Conservation (phyloP, 2,113 vertebrate genomes). For the Anser brachyrhynchus region DNA sequence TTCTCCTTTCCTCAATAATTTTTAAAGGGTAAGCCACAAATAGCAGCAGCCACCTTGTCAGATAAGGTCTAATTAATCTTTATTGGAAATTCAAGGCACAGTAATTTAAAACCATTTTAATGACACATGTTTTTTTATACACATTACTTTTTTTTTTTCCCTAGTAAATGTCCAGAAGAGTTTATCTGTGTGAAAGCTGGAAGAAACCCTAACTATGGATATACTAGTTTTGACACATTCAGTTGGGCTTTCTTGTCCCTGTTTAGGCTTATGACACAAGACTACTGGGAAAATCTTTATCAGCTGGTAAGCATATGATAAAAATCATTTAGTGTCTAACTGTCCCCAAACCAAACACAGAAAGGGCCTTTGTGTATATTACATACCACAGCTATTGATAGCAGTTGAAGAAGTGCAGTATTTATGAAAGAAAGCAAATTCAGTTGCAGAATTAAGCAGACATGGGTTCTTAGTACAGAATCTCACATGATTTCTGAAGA, state of each 20-base stretch:
- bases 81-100: neutral
- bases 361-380: neutral
- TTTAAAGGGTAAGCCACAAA: neutral
- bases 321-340: neutral
- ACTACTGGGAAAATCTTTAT: slow-evolving; percentile 96
- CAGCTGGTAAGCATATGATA: slow-evolving; percentile 81
- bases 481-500: neutral
- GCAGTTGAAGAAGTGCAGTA: neutral
- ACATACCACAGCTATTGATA: neutral
- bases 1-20: neutral
- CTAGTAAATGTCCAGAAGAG: slow-evolving; percentile 90
- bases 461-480: neutral
- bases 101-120: neutral
- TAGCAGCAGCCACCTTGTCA: neutral
- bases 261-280: slow-evolving; percentile 97
- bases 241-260: slow-evolving; percentile 96
- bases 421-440: neutral
- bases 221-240: slow-evolving; percentile 96
- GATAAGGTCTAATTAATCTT: neutral
- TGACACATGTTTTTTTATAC: neutral
- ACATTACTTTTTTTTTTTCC: neutral
- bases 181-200: slow-evolving; percentile 79
- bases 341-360: neutral
- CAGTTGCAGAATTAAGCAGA: neutral
- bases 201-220: slow-evolving; percentile 89